Percentiles rank a stretch among this genome's conserved stretches.
These are phyloP conservation scores for Bagarius yarrelli DNA, from an alignment of 2,113 vertebrate genomes.

Conservation along the genomic window DNA sequence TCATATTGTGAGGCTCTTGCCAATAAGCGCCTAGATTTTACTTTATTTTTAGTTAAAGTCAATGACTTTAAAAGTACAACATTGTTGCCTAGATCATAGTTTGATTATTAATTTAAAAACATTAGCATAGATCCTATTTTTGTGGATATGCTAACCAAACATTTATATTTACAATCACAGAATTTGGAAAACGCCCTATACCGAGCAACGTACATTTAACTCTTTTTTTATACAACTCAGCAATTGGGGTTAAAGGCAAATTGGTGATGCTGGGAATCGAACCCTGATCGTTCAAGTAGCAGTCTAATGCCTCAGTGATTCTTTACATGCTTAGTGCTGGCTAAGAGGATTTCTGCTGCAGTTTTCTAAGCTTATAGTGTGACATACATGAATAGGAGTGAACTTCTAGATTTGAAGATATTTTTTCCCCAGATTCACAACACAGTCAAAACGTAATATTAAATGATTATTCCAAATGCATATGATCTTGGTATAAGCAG, in stretches of 20 bases:
- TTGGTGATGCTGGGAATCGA: no score
- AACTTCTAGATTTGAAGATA: not conserved
- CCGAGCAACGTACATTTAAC: no score
- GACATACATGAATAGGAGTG: not conserved
- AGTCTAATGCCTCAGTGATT: not conserved
- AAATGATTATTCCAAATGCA: not conserved
- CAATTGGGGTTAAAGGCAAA: no score
- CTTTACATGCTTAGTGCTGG: not conserved
- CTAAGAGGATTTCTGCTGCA: slow-evolving; percentile 32
- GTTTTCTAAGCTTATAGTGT: slow-evolving; percentile 1
- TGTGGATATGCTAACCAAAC: no score
- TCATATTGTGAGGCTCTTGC: no score
- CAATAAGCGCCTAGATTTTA: no score
- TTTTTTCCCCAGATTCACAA: slow-evolving; percentile 8
- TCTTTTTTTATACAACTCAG: no score
- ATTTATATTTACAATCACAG: no score
- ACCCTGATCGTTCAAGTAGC: no score
- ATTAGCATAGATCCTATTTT: not conserved
- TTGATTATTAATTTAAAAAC: not conserved
- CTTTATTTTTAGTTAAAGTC: no score
- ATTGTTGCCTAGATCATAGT: not conserved
- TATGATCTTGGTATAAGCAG: not conserved
- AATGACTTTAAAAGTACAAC: not conserved
- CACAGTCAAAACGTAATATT: not conserved
- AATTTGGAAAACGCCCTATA: no score